phyloP scores from a whole-genome alignment of 2,888 invertebrate genomes.

The Noctua janthe region DNA sequence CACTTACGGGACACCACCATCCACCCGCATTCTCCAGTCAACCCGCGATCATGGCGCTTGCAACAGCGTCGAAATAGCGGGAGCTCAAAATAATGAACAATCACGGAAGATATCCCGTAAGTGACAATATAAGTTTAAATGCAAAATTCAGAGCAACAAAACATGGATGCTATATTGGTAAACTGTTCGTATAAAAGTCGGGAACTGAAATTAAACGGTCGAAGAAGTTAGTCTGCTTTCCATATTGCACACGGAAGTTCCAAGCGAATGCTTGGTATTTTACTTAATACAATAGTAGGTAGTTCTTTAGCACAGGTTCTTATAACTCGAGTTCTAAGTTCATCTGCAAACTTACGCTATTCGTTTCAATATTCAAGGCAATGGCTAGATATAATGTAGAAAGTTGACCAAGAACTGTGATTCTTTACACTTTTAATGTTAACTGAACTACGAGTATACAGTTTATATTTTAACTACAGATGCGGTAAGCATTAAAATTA shows the following conservation, averaged over 20 bases:
- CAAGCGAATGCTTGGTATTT: constrained; percentile 71
- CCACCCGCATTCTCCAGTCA: too few relatives aligned
- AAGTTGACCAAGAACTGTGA: constrained; percentile 74
- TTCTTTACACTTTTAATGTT: constrained; percentile 71
- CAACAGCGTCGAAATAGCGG: too few relatives aligned
- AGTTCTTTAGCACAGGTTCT: constrained; percentile 74
- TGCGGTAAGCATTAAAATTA: constrained; percentile 37
- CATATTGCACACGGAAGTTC: constrained; percentile 72
- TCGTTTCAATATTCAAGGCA: constrained; percentile 84
- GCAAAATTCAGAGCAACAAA: constrained; percentile 38
- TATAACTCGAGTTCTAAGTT: constrained; percentile 84
- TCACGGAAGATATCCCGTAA: too few relatives aligned
- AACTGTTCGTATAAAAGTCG: constrained; percentile 63
- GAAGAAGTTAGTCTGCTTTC: constrained; percentile 63
- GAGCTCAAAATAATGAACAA: too few relatives aligned
- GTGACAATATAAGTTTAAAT: background rate
- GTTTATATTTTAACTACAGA: constrained; percentile 33
- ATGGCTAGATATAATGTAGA: constrained; percentile 77
- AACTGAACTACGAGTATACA: constrained; percentile 22
- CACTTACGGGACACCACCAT: too few relatives aligned
- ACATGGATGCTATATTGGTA: constrained; percentile 38
- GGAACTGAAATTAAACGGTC: constrained; percentile 70
- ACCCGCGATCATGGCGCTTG: too few relatives aligned
- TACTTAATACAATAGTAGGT: constrained; percentile 79
- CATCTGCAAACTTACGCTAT: constrained; percentile 80